Percentiles rank a stretch among this genome's conserved stretches.
phyloP scores from a whole-genome alignment of 2,888 invertebrate species.

The Amphipoea oculea region DNA sequence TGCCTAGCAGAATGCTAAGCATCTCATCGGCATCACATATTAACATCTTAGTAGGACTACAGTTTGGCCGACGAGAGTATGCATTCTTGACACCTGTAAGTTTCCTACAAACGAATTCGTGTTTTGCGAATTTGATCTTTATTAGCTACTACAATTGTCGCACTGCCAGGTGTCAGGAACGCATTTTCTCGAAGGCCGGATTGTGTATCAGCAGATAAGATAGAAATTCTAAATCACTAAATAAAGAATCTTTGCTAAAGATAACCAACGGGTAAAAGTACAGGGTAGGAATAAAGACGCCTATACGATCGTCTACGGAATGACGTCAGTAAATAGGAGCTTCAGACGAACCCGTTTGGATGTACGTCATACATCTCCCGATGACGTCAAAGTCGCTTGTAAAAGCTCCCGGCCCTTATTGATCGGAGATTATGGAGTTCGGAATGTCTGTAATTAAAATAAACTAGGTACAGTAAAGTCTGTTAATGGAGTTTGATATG shows the following conservation, averaged over 20 bases:
- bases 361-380: constrained; percentile 50
- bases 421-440: background rate
- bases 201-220: constrained; percentile 1
- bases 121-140: too few species aligned
- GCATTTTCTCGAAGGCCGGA: too few species aligned
- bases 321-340: constrained; percentile 46
- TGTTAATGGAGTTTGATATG: background rate
- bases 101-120: too few species aligned
- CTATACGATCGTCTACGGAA: constrained; percentile 30
- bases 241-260: background rate
- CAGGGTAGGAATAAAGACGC: constrained; percentile 23
- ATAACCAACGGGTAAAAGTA: background rate
- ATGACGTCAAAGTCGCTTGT: constrained; percentile 54
- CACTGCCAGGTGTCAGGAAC: too few species aligned
- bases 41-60: background rate
- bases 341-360: constrained; percentile 18
- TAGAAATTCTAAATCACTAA: background rate
- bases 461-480: background rate
- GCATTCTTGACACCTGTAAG: too few species aligned
- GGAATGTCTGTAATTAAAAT: constrained; percentile 21
- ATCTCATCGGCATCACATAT: background rate
- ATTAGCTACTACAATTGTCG: too few species aligned
- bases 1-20: background rate
- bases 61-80: too few species aligned
- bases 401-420: constrained; percentile 27